Percentiles rank a stretch among this genome's conserved stretches.
Evolutionary conservation across 2,888 invertebrate species (phyloP).

Genomic region (Lasioglossum pauxillum): DNA sequence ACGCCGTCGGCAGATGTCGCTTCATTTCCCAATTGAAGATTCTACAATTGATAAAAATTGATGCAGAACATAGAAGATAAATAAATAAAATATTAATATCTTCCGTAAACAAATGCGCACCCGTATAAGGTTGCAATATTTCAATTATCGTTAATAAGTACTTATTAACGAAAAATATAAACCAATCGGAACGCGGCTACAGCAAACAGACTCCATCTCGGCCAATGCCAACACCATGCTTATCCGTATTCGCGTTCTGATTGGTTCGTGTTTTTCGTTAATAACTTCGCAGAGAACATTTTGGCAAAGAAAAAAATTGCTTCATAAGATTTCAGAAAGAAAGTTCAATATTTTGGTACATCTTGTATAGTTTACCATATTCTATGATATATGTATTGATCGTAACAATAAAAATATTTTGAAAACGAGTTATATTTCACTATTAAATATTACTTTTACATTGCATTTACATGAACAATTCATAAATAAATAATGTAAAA

Average conservation of each 20-base stretch:
- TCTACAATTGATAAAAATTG: neutral
- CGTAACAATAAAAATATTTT: neutral
- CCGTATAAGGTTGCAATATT: neutral
- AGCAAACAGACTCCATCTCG: neutral
- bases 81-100: neutral
- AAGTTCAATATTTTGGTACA: neutral
- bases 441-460: neutral
- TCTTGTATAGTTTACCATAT: neutral
- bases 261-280: neutral
- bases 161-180: neutral
- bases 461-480: neutral
- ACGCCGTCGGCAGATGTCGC: slow-evolving; percentile 7
- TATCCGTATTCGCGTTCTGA: neutral
- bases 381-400: neutral
- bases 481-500: neutral
- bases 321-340: neutral
- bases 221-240: neutral
- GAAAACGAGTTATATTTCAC: neutral
- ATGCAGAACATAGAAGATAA: neutral
- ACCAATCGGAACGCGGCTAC: neutral
- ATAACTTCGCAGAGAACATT: neutral
- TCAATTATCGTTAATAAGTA: neutral
- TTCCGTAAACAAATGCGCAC: neutral
- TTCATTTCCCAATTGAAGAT: neutral
- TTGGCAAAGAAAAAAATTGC: neutral